phyloP scores from a whole-genome alignment of 2,888 invertebrate genomes.

The Heliconius sara region DNA sequence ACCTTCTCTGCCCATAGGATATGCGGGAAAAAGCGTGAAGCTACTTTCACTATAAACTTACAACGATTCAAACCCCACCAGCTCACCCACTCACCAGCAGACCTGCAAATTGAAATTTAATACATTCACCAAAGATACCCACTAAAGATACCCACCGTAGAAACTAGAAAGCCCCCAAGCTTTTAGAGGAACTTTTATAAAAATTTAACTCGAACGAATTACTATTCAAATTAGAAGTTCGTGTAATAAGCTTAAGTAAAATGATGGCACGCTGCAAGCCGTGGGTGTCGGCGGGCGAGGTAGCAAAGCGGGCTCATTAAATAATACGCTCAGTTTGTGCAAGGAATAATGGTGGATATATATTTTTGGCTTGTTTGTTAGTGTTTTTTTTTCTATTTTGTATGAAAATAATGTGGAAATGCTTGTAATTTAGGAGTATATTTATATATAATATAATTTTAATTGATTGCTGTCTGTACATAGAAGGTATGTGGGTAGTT shows the following conservation, averaged over 20 bases:
- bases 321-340: conserved; percentile 55
- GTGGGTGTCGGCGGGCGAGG: conserved; percentile 45
- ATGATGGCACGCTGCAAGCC: conserved; percentile 45
- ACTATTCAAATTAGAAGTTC: conserved; percentile 46
- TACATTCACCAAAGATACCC: conserved; percentile 13
- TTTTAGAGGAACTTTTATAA: conserved; percentile 35
- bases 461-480: no score
- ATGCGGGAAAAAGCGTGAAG: no score
- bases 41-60: neutral
- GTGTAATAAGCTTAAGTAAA: conserved; percentile 48
- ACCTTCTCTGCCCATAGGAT: no score
- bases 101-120: conserved; percentile 5
- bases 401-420: neutral
- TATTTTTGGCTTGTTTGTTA: neutral
- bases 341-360: conserved; percentile 27
- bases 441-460: no score
- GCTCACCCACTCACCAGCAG: neutral
- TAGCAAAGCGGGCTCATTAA: conserved; percentile 66
- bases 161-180: conserved; percentile 1
- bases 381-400: neutral
- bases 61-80: neutral
- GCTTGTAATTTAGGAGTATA: neutral
- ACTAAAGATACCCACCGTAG: neutral
- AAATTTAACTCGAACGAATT: conserved; percentile 42
- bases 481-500: no score